Evolutionary conservation across 2,888 invertebrate species (phyloP).

Genomic region (Drosophila falleni): DNA sequence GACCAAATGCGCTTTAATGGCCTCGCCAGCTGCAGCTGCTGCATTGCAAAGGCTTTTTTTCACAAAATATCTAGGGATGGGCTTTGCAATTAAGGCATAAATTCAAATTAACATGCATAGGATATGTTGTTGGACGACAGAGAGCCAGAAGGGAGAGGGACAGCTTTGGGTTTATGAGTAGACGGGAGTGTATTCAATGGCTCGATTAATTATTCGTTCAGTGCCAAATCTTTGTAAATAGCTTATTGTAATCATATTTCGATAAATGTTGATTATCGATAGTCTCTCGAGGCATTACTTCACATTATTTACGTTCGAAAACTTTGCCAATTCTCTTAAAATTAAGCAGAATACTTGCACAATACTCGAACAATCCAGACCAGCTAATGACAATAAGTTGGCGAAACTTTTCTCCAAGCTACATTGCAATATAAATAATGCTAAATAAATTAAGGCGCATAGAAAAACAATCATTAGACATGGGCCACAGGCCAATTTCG

Average conservation of each 20-base stretch:
- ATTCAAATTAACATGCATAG: constrained; percentile 69
- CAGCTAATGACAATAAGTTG: constrained; percentile 41
- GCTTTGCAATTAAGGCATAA: constrained; percentile 72
- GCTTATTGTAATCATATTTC: constrained; percentile 13
- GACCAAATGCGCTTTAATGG: constrained; percentile 73
- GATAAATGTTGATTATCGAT: constrained; percentile 30
- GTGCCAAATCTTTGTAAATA: background rate
- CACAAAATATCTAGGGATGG: constrained; percentile 30
- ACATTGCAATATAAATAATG: constrained; percentile 60
- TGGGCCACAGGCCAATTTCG: constrained; percentile 60
- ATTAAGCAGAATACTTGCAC: constrained; percentile 19
- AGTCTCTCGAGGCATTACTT: constrained; percentile 6
- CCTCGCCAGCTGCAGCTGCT: constrained; percentile 46
- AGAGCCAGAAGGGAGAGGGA: background rate
- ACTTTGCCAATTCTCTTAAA: constrained; percentile 35
- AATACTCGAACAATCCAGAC: background rate
- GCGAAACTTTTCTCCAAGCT: constrained; percentile 7
- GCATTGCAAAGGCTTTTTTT: constrained; percentile 39
- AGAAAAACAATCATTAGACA: constrained; percentile 77
- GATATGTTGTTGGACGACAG: constrained; percentile 23
- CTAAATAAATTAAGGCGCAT: constrained; percentile 70
- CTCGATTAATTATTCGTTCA: constrained; percentile 14
- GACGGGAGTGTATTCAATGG: constrained; percentile 16
- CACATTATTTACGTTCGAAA: constrained; percentile 31
- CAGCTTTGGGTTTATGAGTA: background rate